Percentiles rank a stretch among this genome's conserved stretches.
Conservation (phyloP, 2,797 vertebrate genomes). For the Helostoma temminkii region DNA sequence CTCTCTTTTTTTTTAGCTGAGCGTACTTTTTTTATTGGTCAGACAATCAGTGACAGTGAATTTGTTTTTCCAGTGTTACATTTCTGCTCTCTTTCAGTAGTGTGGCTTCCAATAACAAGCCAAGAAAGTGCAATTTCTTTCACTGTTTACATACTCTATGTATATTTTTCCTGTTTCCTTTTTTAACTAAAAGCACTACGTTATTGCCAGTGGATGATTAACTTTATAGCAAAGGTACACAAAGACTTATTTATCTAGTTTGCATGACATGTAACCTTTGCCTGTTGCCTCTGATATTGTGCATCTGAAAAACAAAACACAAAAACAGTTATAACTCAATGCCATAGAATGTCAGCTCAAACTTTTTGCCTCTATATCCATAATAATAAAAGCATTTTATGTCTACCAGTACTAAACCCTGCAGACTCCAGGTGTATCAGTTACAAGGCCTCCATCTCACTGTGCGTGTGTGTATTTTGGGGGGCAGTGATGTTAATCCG, state of each 20-base stretch:
- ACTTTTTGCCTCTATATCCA: conserved; percentile 80
- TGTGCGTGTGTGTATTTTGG: conserved; percentile 14
- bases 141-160: conserved; percentile 84
- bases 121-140: conserved; percentile 86
- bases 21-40: conserved; percentile 73
- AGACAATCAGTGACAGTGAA: conserved; percentile 82
- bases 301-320: conserved; percentile 79
- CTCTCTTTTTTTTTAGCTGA: conserved; percentile 53
- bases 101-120: conserved; percentile 79
- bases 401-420: conserved; percentile 69
- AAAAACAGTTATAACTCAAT: conserved; percentile 73
- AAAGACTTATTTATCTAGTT: conserved; percentile 85
- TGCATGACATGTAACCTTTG: conserved; percentile 86
- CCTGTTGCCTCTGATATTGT: conserved; percentile 82
- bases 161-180: conserved; percentile 79
- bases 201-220: conserved; percentile 91
- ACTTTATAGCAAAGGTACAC: conserved; percentile 85
- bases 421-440: conserved; percentile 25
- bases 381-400: conserved; percentile 84
- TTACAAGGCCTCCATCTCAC: conserved; percentile 15
- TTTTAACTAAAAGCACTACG: conserved; percentile 92
- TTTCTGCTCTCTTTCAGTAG: conserved; percentile 79
- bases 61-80: conserved; percentile 68
- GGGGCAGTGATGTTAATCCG: conserved; percentile 57
- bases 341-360: conserved; percentile 83